These are phyloP conservation scores for Podotricha telesiphe DNA, from an alignment of 2,888 invertebrate species.

Conservation along the genomic window DNA sequence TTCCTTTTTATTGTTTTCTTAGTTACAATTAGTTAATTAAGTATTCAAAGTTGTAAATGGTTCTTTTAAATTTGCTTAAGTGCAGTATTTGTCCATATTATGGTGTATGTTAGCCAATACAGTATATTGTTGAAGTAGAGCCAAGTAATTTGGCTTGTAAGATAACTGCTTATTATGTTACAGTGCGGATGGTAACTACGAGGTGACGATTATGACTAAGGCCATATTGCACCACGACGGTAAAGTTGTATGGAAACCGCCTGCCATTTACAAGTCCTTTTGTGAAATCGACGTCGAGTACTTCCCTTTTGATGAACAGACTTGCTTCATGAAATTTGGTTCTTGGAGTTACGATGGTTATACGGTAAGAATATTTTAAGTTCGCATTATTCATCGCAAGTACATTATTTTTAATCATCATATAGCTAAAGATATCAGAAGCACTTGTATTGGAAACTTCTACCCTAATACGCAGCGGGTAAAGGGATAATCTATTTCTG, in stretches of 20 bases:
- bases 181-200: conserved; percentile 99
- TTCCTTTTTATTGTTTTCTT: no score
- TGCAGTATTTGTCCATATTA: background rate
- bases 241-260: conserved; percentile 98
- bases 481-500: conserved; percentile 60
- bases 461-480: conserved; percentile 54
- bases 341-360: conserved; percentile 98
- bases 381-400: no score
- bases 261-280: conserved; percentile 99
- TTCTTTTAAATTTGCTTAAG: background rate
- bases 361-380: conserved; percentile 88
- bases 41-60: background rate
- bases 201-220: conserved; percentile 99
- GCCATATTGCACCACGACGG: conserved; percentile 97
- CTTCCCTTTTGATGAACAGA: conserved; percentile 97
- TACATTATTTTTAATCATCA: background rate
- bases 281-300: conserved; percentile 97
- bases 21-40: background rate
- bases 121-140: conserved; percentile 9
- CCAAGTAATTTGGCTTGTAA: conserved; percentile 25
- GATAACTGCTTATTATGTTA: conserved; percentile 46
- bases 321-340: conserved; percentile 97
- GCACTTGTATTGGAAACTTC: conserved; percentile 22
- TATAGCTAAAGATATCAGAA: background rate
- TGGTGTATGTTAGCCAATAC: background rate